phyloP scores from a whole-genome alignment of 1,140 invertebrate genomes.

The Saccostrea echinata region DNA sequence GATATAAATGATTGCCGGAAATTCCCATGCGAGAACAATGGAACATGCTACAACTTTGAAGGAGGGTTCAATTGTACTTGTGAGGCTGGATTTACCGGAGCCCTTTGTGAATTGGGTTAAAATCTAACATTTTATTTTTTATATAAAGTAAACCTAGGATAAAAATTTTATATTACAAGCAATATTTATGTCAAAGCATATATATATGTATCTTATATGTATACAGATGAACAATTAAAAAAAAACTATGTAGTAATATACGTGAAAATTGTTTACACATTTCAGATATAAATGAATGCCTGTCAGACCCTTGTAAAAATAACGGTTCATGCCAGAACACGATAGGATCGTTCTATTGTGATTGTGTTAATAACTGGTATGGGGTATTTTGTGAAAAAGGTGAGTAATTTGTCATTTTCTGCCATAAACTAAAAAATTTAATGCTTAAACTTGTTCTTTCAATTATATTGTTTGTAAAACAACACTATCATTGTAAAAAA shows the following conservation, averaged over 20 bases:
- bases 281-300: conserved; percentile 65
- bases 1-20: conserved; percentile 46
- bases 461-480: neutral
- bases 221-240: no score
- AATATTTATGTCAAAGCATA: no score
- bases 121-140: no score
- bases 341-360: conserved; percentile 53
- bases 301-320: conserved; percentile 64
- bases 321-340: conserved; percentile 62
- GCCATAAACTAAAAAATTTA: no score
- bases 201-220: no score
- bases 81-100: conserved; percentile 25
- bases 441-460: neutral
- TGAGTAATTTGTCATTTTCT: conserved; percentile 47
- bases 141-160: neutral
- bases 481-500: neutral
- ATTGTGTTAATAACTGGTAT: conserved; percentile 55
- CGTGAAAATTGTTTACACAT: neutral
- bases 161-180: neutral
- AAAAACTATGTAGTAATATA: neutral
- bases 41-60: conserved; percentile 38
- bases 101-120: conserved; percentile 42
- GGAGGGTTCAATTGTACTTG: conserved; percentile 41
- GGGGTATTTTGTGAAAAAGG: conserved; percentile 86
- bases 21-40: conserved; percentile 34